Conservation (phyloP, 2,797 vertebrate genomes). For the Esox lucius region DNA sequence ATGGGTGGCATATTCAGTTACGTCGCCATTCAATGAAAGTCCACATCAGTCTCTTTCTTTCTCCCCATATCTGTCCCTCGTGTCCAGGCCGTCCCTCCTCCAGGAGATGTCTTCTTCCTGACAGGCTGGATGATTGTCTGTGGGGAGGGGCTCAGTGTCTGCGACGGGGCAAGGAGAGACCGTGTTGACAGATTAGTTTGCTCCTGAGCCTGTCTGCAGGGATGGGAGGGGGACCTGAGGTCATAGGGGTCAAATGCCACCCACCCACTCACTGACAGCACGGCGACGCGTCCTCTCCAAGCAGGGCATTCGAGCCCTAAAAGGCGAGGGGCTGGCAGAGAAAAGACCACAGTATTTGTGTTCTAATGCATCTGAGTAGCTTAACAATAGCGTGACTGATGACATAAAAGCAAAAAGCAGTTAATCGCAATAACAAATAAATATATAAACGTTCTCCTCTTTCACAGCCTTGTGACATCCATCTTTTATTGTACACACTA, state of each 20-base stretch:
- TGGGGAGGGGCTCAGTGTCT: slow-evolving; percentile 37
- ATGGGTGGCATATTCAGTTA: slow-evolving; percentile 18
- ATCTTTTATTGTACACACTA: slow-evolving; percentile 29
- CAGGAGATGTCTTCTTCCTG: slow-evolving; percentile 33
- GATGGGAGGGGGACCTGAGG: slow-evolving; percentile 42
- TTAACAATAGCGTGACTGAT: not conserved
- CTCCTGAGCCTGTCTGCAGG: slow-evolving; percentile 35
- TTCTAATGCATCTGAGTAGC: not conserved
- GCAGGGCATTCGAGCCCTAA: slow-evolving; percentile 35
- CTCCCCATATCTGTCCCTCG: slow-evolving; percentile 14
- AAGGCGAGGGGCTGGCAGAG: slow-evolving; percentile 4
- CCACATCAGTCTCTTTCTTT: slow-evolving; percentile 22
- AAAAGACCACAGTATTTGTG: not conserved
- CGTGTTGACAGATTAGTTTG: slow-evolving; percentile 63
- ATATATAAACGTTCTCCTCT: not conserved
- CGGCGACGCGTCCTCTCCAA: slow-evolving; percentile 29
- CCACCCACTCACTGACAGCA: slow-evolving; percentile 54
- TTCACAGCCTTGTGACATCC: slow-evolving; percentile 30
- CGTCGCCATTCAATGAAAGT: slow-evolving; percentile 34
- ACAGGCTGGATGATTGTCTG: slow-evolving; percentile 21
- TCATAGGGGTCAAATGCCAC: slow-evolving; percentile 65
- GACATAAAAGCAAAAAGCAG: not conserved
- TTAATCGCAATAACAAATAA: not conserved
- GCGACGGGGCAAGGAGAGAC: slow-evolving; percentile 33
- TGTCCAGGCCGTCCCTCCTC: slow-evolving; percentile 42